phyloP scores from a whole-genome alignment of 2,888 invertebrate species.

The Boloria selene region DNA sequence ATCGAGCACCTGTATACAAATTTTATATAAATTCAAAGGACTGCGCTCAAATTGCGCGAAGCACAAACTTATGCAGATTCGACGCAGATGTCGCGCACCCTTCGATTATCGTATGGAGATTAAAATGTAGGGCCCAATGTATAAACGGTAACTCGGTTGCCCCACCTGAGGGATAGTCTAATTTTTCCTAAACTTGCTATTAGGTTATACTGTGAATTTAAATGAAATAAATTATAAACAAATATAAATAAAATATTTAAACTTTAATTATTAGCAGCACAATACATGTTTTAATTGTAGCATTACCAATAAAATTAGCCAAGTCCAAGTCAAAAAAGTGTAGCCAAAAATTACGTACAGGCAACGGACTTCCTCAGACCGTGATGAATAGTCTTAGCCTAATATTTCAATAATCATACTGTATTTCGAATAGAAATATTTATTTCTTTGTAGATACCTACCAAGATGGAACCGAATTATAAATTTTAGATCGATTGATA shows the following conservation, averaged over 20 bases:
- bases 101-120: constrained; percentile 78
- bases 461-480: too few relatives aligned
- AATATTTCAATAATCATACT: too few relatives aligned
- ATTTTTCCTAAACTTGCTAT: background rate
- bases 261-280: background rate
- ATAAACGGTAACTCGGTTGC: constrained; percentile 54
- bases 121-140: constrained; percentile 58
- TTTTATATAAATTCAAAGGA: constrained; percentile 70
- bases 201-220: background rate
- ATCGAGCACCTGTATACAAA: constrained; percentile 46
- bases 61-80: constrained; percentile 75
- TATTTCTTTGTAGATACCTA: too few relatives aligned
- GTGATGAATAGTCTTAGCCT: too few relatives aligned
- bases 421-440: too few relatives aligned
- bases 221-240: background rate
- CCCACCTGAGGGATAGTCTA: constrained; percentile 43
- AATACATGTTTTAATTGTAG: too few relatives aligned
- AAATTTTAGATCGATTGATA: too few relatives aligned
- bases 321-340: too few relatives aligned
- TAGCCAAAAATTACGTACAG: too few relatives aligned
- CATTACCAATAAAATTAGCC: too few relatives aligned
- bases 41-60: constrained; percentile 70
- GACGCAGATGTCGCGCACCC: constrained; percentile 72
- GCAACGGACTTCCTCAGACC: too few relatives aligned
- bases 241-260: background rate